Evolutionary conservation across 2,113 vertebrate species (phyloP).

Genomic region (Triplophysa dalaica): DNA sequence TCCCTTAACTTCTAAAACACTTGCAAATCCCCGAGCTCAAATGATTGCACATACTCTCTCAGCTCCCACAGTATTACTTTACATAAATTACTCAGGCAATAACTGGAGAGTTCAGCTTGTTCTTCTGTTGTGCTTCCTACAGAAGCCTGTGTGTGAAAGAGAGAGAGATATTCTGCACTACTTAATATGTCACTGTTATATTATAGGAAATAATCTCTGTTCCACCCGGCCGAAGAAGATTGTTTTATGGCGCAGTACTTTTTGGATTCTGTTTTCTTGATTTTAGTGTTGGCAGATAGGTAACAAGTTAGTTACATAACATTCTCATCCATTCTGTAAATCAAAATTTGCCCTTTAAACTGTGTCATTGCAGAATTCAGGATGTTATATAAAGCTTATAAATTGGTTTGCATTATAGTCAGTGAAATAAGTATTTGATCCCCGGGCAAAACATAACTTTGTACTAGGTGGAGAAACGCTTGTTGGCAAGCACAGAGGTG

Average conservation of each 20-base stretch:
- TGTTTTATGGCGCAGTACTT: conserved; percentile 8
- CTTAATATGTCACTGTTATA: conserved; percentile 2
- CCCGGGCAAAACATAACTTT: too few relatives aligned
- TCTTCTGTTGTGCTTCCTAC: conserved; percentile 24
- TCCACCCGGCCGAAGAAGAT: neutral
- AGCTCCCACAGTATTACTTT: conserved; percentile 37
- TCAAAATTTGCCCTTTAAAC: too few relatives aligned
- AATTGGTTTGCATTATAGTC: too few relatives aligned
- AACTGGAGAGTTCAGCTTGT: conserved; percentile 34
- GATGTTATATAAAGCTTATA: too few relatives aligned
- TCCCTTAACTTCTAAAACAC: conserved; percentile 40
- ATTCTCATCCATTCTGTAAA: too few relatives aligned
- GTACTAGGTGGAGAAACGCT: too few relatives aligned
- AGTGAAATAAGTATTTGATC: too few relatives aligned
- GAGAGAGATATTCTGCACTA: conserved; percentile 14
- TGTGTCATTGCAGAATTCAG: neutral
- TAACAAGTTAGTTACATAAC: neutral
- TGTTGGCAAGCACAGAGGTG: too few relatives aligned
- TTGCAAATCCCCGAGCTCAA: conserved; percentile 36
- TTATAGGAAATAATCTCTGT: conserved; percentile 8
- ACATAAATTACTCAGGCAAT: conserved; percentile 37
- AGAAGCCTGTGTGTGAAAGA: neutral
- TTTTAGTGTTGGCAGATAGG: neutral
- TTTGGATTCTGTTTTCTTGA: neutral
- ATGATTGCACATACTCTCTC: conserved; percentile 39